Percentiles rank a stretch among this genome's conserved stretches.
These are phyloP conservation scores for Drosophila ustulata DNA, from an alignment of 2,888 invertebrate species.

Conservation along the genomic window DNA sequence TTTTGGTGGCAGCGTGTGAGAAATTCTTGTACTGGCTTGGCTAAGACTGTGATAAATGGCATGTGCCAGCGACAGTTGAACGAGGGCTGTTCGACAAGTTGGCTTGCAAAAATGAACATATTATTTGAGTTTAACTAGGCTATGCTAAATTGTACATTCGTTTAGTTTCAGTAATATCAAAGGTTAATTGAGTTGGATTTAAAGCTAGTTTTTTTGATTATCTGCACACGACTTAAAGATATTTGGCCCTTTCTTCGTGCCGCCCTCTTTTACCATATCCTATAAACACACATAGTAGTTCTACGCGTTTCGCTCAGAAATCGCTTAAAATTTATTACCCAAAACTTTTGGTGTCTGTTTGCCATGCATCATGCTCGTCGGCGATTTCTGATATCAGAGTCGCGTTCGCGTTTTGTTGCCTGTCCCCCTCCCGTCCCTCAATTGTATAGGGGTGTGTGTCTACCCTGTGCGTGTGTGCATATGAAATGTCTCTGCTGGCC, in stretches of 20 bases:
- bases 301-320: conserved; percentile 56
- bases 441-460: neutral
- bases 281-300: conserved; percentile 27
- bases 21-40: conserved; percentile 48
- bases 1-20: conserved; percentile 36
- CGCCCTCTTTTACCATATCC: conserved; percentile 25
- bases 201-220: neutral
- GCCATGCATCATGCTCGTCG: conserved; percentile 64
- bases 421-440: neutral
- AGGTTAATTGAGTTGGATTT: too few species aligned
- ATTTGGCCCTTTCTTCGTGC: neutral
- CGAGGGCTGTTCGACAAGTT: conserved; percentile 66
- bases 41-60: conserved; percentile 63
- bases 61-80: conserved; percentile 56
- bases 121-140: too few species aligned
- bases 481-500: conserved; percentile 57
- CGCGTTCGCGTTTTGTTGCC: conserved; percentile 31
- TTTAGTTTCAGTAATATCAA: too few species aligned
- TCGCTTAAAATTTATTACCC: conserved; percentile 79
- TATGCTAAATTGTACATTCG: too few species aligned
- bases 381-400: conserved; percentile 52
- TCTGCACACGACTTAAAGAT: neutral
- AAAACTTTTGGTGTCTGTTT: conserved; percentile 72
- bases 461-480: conserved; percentile 73
- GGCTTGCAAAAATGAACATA: neutral